Percentiles rank a stretch among this genome's conserved stretches.
Conservation (phyloP, 2,797 vertebrate genomes). For the Sternotherus odoratus region DNA sequence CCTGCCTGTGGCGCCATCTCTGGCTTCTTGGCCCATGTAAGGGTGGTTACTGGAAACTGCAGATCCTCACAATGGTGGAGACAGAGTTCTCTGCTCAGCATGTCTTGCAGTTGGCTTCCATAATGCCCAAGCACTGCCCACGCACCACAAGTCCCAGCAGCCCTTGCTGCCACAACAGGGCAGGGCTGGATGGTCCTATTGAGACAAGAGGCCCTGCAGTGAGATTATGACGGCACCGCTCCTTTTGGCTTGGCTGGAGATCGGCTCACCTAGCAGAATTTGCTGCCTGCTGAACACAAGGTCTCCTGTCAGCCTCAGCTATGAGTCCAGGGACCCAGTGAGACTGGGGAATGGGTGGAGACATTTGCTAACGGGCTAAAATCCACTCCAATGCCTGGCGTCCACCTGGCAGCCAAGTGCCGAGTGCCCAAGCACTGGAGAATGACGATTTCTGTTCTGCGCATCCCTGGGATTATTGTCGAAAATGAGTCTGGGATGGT, state of each 20-base stretch:
- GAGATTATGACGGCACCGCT: not conserved
- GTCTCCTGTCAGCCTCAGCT: no score
- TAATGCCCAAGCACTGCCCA: not conserved
- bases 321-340: no score
- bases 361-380: not conserved
- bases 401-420: not conserved
- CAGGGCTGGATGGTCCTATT: not conserved
- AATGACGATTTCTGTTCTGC: not conserved
- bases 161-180: not conserved
- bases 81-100: no score
- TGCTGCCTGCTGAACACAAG: not conserved
- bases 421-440: not conserved
- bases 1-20: not conserved
- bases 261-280: not conserved
- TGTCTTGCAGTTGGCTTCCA: not conserved
- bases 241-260: not conserved
- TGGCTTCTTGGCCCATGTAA: not conserved
- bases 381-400: not conserved
- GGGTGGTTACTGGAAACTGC: not conserved
- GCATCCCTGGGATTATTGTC: not conserved
- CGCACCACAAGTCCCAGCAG: not conserved
- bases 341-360: not conserved
- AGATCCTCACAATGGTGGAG: not conserved
- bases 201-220: not conserved
- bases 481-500: not conserved